Percentiles rank a stretch among this genome's conserved stretches.
Conservation (phyloP, 2,797 vertebrate genomes). For the Odontamblyopus rebecca region DNA sequence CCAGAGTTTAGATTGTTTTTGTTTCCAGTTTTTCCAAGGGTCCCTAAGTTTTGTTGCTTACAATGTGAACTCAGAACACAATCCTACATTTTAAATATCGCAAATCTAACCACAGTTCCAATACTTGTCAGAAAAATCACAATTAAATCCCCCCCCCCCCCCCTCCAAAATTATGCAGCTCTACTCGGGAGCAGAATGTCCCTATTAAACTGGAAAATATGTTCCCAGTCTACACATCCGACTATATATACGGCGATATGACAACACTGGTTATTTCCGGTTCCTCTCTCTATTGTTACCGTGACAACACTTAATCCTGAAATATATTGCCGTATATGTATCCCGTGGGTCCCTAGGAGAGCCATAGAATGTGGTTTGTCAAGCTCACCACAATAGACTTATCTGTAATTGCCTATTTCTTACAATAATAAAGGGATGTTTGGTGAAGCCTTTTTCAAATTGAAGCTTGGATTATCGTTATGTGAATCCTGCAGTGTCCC, state of each 20-base stretch:
- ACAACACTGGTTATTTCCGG: slow-evolving; percentile 36
- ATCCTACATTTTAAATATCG: too few species aligned
- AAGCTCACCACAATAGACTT: slow-evolving; percentile 51
- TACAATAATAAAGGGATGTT: slow-evolving; percentile 73
- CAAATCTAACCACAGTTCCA: too few species aligned
- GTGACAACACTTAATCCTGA: slow-evolving; percentile 37
- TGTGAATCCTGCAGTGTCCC: slow-evolving; percentile 51
- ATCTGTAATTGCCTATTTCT: slow-evolving; percentile 78
- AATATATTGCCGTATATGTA: slow-evolving; percentile 30
- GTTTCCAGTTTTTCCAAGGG: too few species aligned
- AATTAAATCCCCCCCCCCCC: too few species aligned
- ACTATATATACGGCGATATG: slow-evolving; percentile 18
- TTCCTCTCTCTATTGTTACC: slow-evolving; percentile 37
- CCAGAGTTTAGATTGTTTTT: too few species aligned
- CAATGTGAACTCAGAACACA: too few species aligned
- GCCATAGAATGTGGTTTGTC: slow-evolving; percentile 38
- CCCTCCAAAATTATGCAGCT: too few species aligned
- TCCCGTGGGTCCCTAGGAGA: slow-evolving; percentile 17
- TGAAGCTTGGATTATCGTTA: slow-evolving; percentile 64
- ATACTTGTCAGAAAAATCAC: too few species aligned
- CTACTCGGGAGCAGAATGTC: slow-evolving; percentile 19
- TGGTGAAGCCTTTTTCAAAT: slow-evolving; percentile 58
- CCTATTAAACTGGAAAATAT: slow-evolving; percentile 17
- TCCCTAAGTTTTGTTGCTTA: too few species aligned
- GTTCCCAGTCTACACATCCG: slow-evolving; percentile 22